These are phyloP conservation scores for Nephotettix cincticeps DNA, from an alignment of 1,140 invertebrate species.

Conservation along the genomic window DNA sequence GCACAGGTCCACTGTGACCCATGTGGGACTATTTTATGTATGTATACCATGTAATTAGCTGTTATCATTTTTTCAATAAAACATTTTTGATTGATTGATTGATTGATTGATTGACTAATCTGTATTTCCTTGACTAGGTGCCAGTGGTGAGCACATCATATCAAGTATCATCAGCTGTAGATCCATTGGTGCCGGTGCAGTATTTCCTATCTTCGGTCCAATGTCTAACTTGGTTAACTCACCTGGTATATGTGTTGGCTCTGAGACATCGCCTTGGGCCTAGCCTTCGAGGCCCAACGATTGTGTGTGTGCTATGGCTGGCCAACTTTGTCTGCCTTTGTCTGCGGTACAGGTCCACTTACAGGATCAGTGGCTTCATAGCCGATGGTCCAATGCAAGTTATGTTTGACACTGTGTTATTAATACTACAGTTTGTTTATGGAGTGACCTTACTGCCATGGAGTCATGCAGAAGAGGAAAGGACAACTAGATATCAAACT, in stretches of 20 bases:
- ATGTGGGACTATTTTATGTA: too few species aligned
- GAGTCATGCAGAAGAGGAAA: background rate
- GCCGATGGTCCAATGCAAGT: conserved; percentile 46
- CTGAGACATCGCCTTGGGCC: conserved; percentile 52
- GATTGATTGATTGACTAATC: too few species aligned
- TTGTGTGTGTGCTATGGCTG: conserved; percentile 64
- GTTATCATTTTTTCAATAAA: too few species aligned
- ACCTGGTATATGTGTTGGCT: conserved; percentile 70
- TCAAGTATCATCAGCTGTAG: conserved; percentile 17
- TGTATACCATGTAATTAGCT: too few species aligned
- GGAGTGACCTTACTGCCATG: conserved; percentile 37
- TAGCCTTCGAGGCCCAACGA: conserved; percentile 65
- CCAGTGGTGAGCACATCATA: conserved; percentile 32
- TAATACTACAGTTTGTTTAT: conserved; percentile 44
- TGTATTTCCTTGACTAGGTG: background rate
- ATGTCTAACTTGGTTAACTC: conserved; percentile 73
- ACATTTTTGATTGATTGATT: too few species aligned
- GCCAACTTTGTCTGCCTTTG: conserved; percentile 60
- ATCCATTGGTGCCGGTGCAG: conserved; percentile 32
- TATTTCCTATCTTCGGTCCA: conserved; percentile 45
- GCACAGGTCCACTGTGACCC: too few species aligned
- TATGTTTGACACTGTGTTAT: conserved; percentile 53
- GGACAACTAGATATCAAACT: conserved; percentile 15
- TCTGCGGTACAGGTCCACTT: background rate
- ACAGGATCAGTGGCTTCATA: background rate